Evolutionary conservation across 30 jellyfish, hydroid and myxozoan genomes (phyloP).

Genomic region (Hydractinia symbiolongicarpus): DNA sequence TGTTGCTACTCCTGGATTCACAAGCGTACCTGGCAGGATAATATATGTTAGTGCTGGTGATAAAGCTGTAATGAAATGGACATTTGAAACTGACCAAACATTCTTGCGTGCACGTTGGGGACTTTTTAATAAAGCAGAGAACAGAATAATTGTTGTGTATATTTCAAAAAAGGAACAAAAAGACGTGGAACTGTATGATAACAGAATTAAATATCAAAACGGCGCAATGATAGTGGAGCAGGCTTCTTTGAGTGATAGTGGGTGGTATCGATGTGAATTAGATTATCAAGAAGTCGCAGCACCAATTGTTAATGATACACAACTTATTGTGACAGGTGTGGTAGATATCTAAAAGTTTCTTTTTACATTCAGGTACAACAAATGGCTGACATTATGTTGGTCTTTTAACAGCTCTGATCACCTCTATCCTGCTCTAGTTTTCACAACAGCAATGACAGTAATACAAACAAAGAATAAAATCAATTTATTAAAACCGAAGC

Average conservation of each 20-base stretch:
- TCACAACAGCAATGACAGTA: too few relatives aligned
- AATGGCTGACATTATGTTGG: too few relatives aligned
- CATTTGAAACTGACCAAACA: background rate
- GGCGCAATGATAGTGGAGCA: background rate
- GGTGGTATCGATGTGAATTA: background rate
- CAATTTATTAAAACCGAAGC: too few relatives aligned
- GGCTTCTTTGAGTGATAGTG: background rate
- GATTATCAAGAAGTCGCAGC: background rate
- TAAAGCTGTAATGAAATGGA: background rate
- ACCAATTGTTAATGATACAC: background rate
- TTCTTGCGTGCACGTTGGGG: constrained; percentile 1
- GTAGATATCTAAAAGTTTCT: too few relatives aligned
- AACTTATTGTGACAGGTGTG: constrained; percentile 7
- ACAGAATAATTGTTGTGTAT: too few relatives aligned
- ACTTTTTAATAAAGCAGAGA: background rate
- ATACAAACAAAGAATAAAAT: too few relatives aligned
- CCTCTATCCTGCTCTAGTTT: too few relatives aligned
- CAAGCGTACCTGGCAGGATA: background rate
- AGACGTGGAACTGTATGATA: background rate
- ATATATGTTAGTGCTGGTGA: background rate
- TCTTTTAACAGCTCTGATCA: too few relatives aligned
- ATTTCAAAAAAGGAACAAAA: background rate
- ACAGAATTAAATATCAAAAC: background rate
- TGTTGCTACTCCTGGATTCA: background rate
- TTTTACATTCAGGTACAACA: too few relatives aligned